Evolutionary conservation across 2,888 invertebrate species (phyloP).

Genomic region (Archips xylosteana): DNA sequence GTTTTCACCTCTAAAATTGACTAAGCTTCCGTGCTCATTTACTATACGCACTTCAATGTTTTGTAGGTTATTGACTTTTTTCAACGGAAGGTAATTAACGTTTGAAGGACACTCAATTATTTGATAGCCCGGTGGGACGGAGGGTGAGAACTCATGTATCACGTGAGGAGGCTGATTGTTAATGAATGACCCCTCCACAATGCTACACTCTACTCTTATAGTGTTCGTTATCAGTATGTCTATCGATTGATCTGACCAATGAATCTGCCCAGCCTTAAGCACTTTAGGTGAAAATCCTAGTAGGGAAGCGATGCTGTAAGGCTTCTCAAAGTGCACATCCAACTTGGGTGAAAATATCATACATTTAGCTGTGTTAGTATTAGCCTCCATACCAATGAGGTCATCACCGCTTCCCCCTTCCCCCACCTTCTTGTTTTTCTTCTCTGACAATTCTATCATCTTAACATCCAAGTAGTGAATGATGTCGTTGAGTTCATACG

Average conservation of each 20-base stretch:
- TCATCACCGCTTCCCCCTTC: neutral
- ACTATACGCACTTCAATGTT: too few species aligned
- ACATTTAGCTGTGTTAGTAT: constrained; percentile 26
- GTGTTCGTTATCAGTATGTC: constrained; percentile 30
- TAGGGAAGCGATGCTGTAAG: neutral
- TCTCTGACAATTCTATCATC: neutral
- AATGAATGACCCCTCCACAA: constrained; percentile 41
- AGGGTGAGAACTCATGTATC: constrained; percentile 33
- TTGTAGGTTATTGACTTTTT: too few species aligned
- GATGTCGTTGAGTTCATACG: constrained; percentile 21
- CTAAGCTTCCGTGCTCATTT: too few species aligned
- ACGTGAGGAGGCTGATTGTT: constrained; percentile 38
- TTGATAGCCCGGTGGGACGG: constrained; percentile 35
- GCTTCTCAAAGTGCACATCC: neutral
- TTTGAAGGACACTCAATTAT: constrained; percentile 21
- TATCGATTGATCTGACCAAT: constrained; percentile 1
- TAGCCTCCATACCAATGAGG: neutral
- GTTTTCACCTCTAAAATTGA: constrained; percentile 2
- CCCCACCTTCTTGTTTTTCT: neutral
- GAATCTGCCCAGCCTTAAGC: neutral
- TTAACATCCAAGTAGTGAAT: neutral
- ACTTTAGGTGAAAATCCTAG: neutral
- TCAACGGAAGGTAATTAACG: constrained; percentile 15
- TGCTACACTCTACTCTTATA: constrained; percentile 43
- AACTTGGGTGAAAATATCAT: constrained; percentile 3